These are phyloP conservation scores for Pseudotriccus pelzelni DNA, from an alignment of 2,797 vertebrate species.

Conservation along the genomic window DNA sequence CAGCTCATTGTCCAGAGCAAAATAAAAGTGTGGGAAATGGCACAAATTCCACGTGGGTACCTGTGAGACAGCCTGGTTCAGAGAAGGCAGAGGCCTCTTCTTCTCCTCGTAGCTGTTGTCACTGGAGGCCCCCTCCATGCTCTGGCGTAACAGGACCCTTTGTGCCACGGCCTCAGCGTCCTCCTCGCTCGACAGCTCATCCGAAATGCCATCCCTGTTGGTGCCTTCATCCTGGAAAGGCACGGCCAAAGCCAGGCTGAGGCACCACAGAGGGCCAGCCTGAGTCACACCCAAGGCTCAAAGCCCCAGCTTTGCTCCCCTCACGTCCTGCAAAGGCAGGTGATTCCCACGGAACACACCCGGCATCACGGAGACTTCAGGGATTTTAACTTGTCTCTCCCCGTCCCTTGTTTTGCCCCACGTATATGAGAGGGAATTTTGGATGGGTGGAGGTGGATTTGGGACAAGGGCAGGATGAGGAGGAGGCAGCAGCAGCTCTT, in stretches of 20 bases:
- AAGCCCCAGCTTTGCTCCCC: background rate
- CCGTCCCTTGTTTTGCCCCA: background rate
- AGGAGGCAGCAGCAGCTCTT: background rate
- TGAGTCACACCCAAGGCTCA: background rate
- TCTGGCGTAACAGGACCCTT: constrained; percentile 57
- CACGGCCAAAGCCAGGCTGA: background rate
- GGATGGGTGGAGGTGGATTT: background rate
- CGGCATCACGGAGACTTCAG: background rate
- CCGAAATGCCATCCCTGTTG: constrained; percentile 79
- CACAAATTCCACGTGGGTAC: constrained; percentile 13
- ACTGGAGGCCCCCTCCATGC: constrained; percentile 72
- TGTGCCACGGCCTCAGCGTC: constrained; percentile 71
- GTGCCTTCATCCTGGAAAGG: constrained; percentile 71
- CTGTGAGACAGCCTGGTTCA: constrained; percentile 68
- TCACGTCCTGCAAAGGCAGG: background rate
- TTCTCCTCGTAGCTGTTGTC: constrained; percentile 75
- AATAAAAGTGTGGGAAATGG: background rate
- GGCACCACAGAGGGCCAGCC: background rate
- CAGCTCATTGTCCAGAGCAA: background rate
- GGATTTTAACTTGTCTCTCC: background rate
- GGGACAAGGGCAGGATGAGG: background rate
- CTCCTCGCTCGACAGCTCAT: constrained; percentile 93
- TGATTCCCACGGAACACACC: background rate
- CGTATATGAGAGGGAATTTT: background rate
- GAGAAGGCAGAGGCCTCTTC: constrained; percentile 70